A percentile compares a stretch with the other conserved stretches of the same genome.
Evolutionary conservation across 2,113 vertebrate species (phyloP).

Genomic region (Alaudala cheleensis): DNA sequence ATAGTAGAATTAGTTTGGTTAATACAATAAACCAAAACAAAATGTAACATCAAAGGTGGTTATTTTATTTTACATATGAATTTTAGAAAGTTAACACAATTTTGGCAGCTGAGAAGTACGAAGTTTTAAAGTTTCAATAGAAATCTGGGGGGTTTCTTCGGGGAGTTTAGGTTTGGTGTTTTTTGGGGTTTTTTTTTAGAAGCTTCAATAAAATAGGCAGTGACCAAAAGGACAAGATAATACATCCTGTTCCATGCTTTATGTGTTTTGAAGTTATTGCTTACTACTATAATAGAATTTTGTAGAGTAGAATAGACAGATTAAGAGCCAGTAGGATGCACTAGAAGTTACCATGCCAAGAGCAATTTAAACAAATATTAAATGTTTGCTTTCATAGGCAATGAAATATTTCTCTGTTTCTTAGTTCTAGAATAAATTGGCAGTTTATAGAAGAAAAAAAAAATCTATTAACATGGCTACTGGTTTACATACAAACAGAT

Average conservation of each 20-base stretch:
- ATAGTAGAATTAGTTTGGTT: neutral
- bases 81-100: neutral
- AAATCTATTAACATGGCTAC: neutral
- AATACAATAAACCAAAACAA: neutral
- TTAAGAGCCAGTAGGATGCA: conserved; percentile 57
- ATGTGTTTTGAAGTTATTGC: conserved; percentile 20
- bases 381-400: conserved; percentile 46
- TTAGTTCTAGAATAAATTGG: conserved; percentile 30
- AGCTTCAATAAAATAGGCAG: neutral
- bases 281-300: conserved; percentile 59
- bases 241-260: neutral
- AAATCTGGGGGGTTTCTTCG: neutral
- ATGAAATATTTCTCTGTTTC: conserved; percentile 32
- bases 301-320: conserved; percentile 49
- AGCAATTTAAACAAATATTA: conserved; percentile 55
- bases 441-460: neutral
- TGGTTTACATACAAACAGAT: neutral
- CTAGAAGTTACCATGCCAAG: conserved; percentile 35
- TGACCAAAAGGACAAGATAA: neutral
- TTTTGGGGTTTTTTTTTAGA: neutral
- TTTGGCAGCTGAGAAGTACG: neutral
- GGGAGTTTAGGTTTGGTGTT: neutral
- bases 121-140: neutral
- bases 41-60: neutral
- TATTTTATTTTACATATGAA: neutral